These are phyloP conservation scores for Malurus cyaneus DNA, from an alignment of 2,113 vertebrate species.

Conservation along the genomic window DNA sequence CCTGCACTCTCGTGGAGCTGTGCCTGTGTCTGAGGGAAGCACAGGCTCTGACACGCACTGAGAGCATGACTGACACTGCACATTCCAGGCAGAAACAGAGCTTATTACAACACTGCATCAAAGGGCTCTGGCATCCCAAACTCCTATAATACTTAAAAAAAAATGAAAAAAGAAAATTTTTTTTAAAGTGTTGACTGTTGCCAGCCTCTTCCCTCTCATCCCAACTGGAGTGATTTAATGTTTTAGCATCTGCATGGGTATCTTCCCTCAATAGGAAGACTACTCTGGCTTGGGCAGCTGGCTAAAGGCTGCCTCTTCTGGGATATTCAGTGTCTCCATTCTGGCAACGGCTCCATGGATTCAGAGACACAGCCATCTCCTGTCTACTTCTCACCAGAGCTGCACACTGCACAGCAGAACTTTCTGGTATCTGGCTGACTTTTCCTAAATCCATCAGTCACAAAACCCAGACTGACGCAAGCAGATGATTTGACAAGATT, in stretches of 20 bases:
- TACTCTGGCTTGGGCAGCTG: background rate
- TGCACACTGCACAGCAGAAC: background rate
- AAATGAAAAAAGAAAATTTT: too few relatives aligned
- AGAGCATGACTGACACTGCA: background rate
- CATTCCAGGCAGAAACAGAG: constrained; percentile 8
- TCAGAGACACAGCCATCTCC: background rate
- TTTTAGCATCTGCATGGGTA: background rate
- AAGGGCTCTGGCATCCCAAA: background rate
- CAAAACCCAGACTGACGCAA: background rate
- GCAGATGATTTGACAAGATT: background rate
- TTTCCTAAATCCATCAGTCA: background rate
- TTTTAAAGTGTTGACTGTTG: background rate
- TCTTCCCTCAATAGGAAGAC: background rate
- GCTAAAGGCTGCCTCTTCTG: background rate
- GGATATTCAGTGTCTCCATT: background rate
- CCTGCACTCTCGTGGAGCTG: background rate
- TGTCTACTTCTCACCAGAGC: background rate
- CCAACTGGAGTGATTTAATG: background rate
- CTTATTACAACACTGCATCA: background rate
- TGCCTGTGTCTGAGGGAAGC: background rate
- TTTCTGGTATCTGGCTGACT: background rate
- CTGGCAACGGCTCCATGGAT: background rate
- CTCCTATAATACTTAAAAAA: background rate
- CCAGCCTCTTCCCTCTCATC: background rate
- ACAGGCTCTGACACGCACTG: background rate